phyloP scores from a whole-genome alignment of 2,797 vertebrate species.

The Sus cebifrons region DNA sequence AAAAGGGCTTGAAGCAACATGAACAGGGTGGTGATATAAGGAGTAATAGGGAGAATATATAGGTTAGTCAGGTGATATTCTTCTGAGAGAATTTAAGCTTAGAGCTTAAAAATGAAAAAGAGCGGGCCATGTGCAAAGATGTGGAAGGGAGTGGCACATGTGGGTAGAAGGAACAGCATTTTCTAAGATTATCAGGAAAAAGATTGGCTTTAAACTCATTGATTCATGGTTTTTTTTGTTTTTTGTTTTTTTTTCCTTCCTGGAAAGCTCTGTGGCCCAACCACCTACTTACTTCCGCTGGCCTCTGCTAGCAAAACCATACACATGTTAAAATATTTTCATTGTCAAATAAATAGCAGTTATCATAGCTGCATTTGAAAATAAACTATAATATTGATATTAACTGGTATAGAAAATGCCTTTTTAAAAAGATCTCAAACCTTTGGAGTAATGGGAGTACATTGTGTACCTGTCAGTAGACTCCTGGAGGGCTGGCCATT shows the following conservation, averaged over 20 bases:
- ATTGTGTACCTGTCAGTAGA: too few relatives aligned
- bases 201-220: background rate
- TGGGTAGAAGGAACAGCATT: background rate
- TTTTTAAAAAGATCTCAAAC: background rate
- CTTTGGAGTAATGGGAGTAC: background rate
- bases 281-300: background rate
- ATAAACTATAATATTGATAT: background rate
- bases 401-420: background rate
- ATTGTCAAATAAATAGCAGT: conserved; percentile 18
- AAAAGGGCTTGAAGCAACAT: background rate
- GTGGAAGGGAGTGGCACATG: background rate
- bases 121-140: background rate
- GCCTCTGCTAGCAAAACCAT: background rate
- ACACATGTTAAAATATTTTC: background rate
- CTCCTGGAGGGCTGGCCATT: background rate
- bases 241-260: background rate
- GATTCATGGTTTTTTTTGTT: background rate
- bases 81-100: background rate
- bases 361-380: conserved; percentile 9
- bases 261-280: background rate
- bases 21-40: background rate
- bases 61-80: background rate
- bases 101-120: background rate
- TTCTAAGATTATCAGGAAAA: background rate
- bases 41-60: background rate